Conservation (phyloP, 2,888 invertebrate genomes). For the Balanococcus diminutus region DNA sequence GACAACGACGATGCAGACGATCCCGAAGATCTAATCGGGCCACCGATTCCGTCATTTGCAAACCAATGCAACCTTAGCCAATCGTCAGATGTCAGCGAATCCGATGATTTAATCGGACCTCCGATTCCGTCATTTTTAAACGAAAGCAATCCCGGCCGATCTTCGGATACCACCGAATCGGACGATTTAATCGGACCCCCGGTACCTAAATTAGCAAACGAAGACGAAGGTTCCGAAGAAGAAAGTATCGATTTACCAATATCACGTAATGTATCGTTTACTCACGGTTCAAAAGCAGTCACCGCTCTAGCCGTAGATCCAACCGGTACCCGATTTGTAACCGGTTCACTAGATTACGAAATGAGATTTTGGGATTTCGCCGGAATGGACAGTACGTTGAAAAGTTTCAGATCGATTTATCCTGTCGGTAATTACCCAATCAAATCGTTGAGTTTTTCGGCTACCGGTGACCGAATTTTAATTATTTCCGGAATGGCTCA, state of each 20-base stretch:
- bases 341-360: slow-evolving; percentile 95
- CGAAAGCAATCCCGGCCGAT: neutral
- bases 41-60: slow-evolving; percentile 52
- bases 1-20: neutral
- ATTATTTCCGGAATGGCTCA: slow-evolving; percentile 91
- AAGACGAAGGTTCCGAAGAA: slow-evolving; percentile 61
- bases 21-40: slow-evolving; percentile 56
- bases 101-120: slow-evolving; percentile 4
- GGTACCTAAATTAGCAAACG: slow-evolving; percentile 57
- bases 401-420: slow-evolving; percentile 89
- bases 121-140: slow-evolving; percentile 16
- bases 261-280: slow-evolving; percentile 79
- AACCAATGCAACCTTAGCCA: slow-evolving; percentile 67
- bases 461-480: slow-evolving; percentile 90
- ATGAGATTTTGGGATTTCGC: slow-evolving; percentile 98
- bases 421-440: slow-evolving; percentile 97
- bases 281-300: slow-evolving; percentile 88
- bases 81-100: neutral
- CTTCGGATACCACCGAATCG: neutral
- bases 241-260: slow-evolving; percentile 66
- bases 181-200: slow-evolving; percentile 40
- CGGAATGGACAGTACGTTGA: slow-evolving; percentile 92
- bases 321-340: slow-evolving; percentile 86
- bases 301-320: slow-evolving; percentile 91
- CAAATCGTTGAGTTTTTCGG: slow-evolving; percentile 85